Evolutionary conservation across 2,113 vertebrate genomes (phyloP).

Genomic region (Laticauda laticaudata): DNA sequence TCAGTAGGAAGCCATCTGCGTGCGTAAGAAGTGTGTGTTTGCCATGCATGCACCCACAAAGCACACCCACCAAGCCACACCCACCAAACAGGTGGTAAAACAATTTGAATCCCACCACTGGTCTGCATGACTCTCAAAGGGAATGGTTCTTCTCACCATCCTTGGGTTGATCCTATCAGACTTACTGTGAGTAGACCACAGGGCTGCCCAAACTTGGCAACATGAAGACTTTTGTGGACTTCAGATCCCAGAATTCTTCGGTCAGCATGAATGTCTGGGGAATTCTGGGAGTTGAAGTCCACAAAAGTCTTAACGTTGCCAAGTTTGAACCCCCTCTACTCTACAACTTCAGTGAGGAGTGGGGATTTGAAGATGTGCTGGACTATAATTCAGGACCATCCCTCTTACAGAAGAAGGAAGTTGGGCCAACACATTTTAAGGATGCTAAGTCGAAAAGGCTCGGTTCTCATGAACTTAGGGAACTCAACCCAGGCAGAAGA

Average conservation of each 20-base stretch:
- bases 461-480: neutral
- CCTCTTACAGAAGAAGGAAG: neutral
- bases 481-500: neutral
- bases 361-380: neutral
- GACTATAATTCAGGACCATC: neutral
- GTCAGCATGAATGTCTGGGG: neutral
- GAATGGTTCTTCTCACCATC: accelerated
- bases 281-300: neutral
- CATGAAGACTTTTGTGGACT: too few relatives aligned
- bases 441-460: neutral
- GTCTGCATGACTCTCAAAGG: neutral
- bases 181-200: neutral
- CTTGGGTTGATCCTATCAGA: neutral
- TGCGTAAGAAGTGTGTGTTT: too few relatives aligned
- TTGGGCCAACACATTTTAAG: neutral
- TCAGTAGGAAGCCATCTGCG: too few relatives aligned
- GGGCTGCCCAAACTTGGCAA: neutral
- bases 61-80: too few relatives aligned
- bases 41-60: too few relatives aligned
- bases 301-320: neutral
- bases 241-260: too few relatives aligned
- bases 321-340: neutral
- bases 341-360: neutral
- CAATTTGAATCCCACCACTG: too few relatives aligned
- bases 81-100: too few relatives aligned